A percentile compares a stretch with the other conserved stretches of the same genome.
phyloP scores from a whole-genome alignment of 2,797 vertebrate genomes.

The Eulemur rubriventer region DNA sequence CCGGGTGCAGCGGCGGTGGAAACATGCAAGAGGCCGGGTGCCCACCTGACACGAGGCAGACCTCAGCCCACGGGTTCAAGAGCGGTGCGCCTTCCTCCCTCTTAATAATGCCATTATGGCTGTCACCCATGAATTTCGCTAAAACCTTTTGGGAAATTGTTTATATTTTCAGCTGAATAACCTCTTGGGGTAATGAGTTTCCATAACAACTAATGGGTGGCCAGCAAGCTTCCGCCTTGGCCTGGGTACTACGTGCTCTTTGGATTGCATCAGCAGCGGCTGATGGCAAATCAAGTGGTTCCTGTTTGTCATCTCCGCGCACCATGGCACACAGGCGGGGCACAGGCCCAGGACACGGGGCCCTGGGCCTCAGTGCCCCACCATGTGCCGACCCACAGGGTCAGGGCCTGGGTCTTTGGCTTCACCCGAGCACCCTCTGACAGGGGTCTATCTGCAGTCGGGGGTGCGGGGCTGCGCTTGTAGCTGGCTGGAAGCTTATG shows the following conservation, averaged over 20 bases:
- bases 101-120: neutral
- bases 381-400: too few relatives aligned
- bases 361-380: neutral
- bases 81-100: neutral
- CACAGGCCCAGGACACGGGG: fast-evolving
- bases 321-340: neutral
- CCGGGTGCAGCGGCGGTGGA: neutral
- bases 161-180: conserved; percentile 64
- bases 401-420: neutral
- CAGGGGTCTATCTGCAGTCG: neutral
- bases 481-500: neutral
- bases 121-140: conserved; percentile 5
- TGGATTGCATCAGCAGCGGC: neutral
- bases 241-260: neutral
- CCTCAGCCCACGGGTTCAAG: fast-evolving
- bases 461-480: neutral
- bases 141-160: conserved; percentile 53
- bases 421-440: neutral
- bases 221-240: neutral
- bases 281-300: neutral
- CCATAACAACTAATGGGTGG: conserved; percentile 64
- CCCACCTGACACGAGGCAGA: neutral
- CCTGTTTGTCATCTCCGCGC: neutral
- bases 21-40: fast-evolving
- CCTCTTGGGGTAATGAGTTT: conserved; percentile 58